Base-by-base conservation (phyloP, 2,888 invertebrate genomes). In the Xestia rhomboidea region DNA sequence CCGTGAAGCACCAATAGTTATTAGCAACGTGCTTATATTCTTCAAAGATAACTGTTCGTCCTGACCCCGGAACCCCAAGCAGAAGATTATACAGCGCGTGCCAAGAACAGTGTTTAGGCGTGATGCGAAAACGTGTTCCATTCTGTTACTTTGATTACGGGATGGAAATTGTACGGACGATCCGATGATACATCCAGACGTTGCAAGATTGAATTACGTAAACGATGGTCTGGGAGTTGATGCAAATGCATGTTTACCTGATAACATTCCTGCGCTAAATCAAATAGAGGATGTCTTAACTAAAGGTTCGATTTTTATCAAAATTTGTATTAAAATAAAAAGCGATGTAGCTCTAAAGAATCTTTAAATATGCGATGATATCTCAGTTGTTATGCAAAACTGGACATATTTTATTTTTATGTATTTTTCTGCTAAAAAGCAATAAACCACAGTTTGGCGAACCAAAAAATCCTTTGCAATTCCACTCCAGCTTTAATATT, bases 81-180 rank as follows among this genome's bases (percentile, higher is more conserved):
- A 62, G 38, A 44, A 82, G 76, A 87, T 87, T 85, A 80, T 64
- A 83, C 69, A n/a, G 71, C 73, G 34, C 54, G 46, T 67, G 57
- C 82, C 72, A 63, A 86, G 79, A 76, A 87, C 85, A 72, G 86
- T 88, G 79, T 78, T 86, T 81, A 83, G 77, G 73, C 74, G 77
- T 76, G 81, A 76, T 79, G 75, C 76, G 73, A 83, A 79, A 83
- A 83, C 88, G 64, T 78, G 87, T 86, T 83, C 75, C 73, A 63
- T 76, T 81, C 79, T 79, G 69, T 68, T 57, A 75, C 63, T 73
- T 83, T 87, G 80, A 80, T 83, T 80, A 83, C 64, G 51, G 78
- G 51, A 73, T 41, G 38, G 13, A 86, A 75, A 82, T 73, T 82
- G 73, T 76, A 76, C n/a, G 57, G 62, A 69, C 72, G 68, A 75